Conservation (phyloP, 2,797 vertebrate species). For the Todus mexicanus region DNA sequence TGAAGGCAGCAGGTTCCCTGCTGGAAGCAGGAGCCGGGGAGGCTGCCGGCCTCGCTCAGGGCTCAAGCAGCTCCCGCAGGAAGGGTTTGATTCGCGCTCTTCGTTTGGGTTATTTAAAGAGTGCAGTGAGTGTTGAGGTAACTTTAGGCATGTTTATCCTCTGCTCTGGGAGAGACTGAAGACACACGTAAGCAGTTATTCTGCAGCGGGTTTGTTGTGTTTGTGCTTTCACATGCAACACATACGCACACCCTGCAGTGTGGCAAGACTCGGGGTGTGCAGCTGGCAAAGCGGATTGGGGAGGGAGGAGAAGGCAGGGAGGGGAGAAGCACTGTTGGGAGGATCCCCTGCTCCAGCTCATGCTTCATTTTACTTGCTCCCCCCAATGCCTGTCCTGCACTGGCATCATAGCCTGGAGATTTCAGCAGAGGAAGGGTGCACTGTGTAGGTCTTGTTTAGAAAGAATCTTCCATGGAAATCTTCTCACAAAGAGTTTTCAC, state of each 20-base stretch:
- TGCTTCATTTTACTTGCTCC: neutral
- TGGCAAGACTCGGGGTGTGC: neutral
- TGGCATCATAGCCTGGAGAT: neutral
- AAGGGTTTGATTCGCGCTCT: neutral
- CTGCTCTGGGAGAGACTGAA: constrained; percentile 11
- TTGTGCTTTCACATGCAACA: neutral
- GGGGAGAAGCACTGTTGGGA: neutral
- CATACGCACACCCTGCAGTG: neutral
- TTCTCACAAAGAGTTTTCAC: neutral
- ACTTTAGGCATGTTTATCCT: constrained; percentile 60
- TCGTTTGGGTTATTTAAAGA: constrained; percentile 13
- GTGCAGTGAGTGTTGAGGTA: neutral
- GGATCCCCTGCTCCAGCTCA: neutral
- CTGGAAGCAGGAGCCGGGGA: neutral
- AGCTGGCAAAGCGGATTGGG: rapidly evolving
- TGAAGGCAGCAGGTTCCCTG: neutral
- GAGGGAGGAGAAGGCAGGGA: neutral
- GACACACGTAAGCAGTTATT: constrained; percentile 48
- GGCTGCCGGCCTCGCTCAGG: neutral
- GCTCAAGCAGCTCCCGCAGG: neutral
- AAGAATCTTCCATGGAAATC: neutral
- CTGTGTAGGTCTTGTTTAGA: neutral
- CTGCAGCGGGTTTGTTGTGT: neutral
- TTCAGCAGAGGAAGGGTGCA: neutral
- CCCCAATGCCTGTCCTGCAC: neutral